These are phyloP conservation scores for Labia minor DNA, from an alignment of 2,888 invertebrate species.

Conservation along the genomic window DNA sequence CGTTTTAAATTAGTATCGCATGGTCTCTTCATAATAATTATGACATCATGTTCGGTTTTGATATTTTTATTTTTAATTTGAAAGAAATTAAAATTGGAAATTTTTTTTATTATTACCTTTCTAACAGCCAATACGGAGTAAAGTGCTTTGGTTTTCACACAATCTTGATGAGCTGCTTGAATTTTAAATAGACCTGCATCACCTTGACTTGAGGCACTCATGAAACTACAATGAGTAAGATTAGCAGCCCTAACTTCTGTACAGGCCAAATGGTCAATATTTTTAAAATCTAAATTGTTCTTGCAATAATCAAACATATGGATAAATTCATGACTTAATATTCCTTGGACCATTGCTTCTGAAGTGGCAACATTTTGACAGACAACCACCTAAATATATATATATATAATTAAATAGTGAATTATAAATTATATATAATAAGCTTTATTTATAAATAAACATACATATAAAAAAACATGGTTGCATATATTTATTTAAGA, in stretches of 20 bases:
- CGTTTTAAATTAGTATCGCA: no score
- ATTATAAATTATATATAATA: not conserved
- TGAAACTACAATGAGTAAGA: constrained; percentile 80
- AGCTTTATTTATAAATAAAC: not conserved
- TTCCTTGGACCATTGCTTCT: constrained; percentile 62
- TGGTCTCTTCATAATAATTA: no score
- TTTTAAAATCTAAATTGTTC: constrained; percentile 76
- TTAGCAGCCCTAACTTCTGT: constrained; percentile 93
- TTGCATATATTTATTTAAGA: no score
- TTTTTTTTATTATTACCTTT: no score
- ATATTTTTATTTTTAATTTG: no score
- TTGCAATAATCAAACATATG: constrained; percentile 94
- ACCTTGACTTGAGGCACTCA: constrained; percentile 67
- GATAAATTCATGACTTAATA: constrained; percentile 83
- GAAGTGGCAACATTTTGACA: constrained; percentile 74
- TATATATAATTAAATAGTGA: constrained; percentile 9
- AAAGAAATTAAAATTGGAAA: no score
- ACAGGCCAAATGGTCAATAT: constrained; percentile 86
- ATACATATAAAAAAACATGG: not conserved
- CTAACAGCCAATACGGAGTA: constrained; percentile 73
- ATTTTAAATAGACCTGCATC: constrained; percentile 62
- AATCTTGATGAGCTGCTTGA: constrained; percentile 69
- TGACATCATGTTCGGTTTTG: no score
- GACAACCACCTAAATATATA: constrained; percentile 65
- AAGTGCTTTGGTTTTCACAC: constrained; percentile 80